Percentiles rank a stretch among this genome's conserved stretches.
Conservation (phyloP, 2,888 invertebrate genomes). For the Caenorhabditis auriculariae region DNA sequence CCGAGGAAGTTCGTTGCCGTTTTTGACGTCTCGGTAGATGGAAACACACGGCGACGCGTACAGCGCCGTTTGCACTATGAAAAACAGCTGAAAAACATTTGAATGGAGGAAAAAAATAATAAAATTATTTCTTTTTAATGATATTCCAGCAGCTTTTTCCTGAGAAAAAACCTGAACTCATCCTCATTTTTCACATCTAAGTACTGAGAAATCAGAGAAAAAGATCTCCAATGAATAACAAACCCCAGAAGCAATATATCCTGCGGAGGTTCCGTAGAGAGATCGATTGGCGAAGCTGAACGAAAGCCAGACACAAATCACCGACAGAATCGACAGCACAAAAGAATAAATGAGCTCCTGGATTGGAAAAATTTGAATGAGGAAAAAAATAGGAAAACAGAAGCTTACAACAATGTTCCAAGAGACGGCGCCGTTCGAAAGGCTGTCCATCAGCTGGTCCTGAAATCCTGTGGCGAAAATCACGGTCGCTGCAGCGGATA, state of each 20-base stretch:
- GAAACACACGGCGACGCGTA: constrained; percentile 53
- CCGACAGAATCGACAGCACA: constrained; percentile 50
- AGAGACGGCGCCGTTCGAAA: constrained; percentile 50
- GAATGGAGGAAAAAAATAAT: neutral
- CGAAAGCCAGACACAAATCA: constrained; percentile 55
- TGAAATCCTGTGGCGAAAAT: constrained; percentile 54
- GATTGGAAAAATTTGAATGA: constrained; percentile 3
- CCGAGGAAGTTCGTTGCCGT: constrained; percentile 3
- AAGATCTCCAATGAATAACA: too few species aligned
- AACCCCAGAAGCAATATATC: constrained; percentile 58
- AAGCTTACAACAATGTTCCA: constrained; percentile 54
- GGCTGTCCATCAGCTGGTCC: constrained; percentile 48
- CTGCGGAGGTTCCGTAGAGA: constrained; percentile 47
- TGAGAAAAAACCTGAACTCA: too few species aligned
- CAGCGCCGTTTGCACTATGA: constrained; percentile 52
- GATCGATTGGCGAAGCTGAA: constrained; percentile 53
- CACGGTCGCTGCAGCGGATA: constrained; percentile 55
- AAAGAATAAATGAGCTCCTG: constrained; percentile 60
- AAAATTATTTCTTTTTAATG: constrained; percentile 1
- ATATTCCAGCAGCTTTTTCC: neutral
- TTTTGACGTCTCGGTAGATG: constrained; percentile 50
- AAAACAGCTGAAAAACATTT: constrained; percentile 47
- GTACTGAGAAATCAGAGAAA: too few species aligned
- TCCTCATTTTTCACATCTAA: too few species aligned
- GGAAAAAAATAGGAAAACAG: neutral